phyloP scores from a whole-genome alignment of 2,888 invertebrate species.

The Papilio protenor region DNA sequence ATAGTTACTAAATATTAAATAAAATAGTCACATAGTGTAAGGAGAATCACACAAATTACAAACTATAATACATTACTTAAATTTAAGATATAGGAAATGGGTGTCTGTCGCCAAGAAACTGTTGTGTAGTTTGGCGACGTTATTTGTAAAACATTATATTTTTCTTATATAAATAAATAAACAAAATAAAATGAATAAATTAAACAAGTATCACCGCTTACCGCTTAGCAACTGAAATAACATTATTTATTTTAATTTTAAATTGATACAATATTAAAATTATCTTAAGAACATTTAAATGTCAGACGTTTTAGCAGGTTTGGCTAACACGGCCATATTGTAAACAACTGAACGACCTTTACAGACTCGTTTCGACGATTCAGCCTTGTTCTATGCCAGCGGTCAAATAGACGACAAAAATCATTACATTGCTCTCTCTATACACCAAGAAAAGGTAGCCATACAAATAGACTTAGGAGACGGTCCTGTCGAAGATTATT shows the following conservation, averaged over 20 bases:
- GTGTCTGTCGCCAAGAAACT: no score
- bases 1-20: no score
- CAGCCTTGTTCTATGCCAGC: conserved; percentile 96
- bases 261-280: conserved; percentile 27
- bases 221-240: conserved; percentile 9
- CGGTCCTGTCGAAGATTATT: conserved; percentile 87
- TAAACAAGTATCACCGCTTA: neutral
- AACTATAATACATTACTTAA: no score
- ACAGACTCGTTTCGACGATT: conserved; percentile 95
- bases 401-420: conserved; percentile 94
- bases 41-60: no score
- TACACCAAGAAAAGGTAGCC: conserved; percentile 92
- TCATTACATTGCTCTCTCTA: conserved; percentile 95
- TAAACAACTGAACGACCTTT: conserved; percentile 47
- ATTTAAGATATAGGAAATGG: no score
- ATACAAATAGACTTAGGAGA: conserved; percentile 95
- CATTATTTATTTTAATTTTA: conserved; percentile 1
- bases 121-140: no score
- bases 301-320: conserved; percentile 41
- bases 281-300: conserved; percentile 45
- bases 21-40: no score
- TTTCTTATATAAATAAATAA: no score
- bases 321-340: conserved; percentile 37
- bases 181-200: no score
- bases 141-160: no score